Evolutionary conservation across 2,797 vertebrate species (phyloP).

Genomic region (Garrulus glandarius): DNA sequence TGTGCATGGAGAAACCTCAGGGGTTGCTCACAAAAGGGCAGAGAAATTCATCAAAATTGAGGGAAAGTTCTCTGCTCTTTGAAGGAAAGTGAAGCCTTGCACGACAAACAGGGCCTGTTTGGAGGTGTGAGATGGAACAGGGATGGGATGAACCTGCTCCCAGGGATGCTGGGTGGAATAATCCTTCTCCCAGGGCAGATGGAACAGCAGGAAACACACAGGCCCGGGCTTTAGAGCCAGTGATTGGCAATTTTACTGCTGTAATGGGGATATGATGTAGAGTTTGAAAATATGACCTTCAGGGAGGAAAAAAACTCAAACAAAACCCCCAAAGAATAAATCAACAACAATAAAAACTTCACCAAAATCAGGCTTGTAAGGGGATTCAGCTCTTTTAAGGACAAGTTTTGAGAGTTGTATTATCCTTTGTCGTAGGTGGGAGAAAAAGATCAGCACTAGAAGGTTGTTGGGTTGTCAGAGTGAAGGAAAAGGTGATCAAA

Average conservation of each 20-base stretch:
- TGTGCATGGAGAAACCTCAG: neutral
- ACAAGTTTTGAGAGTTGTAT: neutral
- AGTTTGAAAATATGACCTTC: neutral
- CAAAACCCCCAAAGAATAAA: neutral
- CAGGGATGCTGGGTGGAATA: neutral
- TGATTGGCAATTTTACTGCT: neutral
- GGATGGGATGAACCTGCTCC: neutral
- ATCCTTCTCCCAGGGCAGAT: neutral
- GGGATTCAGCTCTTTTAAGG: neutral
- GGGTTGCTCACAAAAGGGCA: constrained; percentile 47
- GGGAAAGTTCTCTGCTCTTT: neutral
- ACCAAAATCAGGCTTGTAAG: neutral
- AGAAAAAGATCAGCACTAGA: neutral
- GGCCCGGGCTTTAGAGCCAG: neutral
- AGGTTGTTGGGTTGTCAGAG: neutral
- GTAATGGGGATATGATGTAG: neutral
- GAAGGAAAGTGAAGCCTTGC: constrained; percentile 36
- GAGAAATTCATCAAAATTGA: constrained; percentile 56
- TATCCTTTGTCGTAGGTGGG: fast-evolving
- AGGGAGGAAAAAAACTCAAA: fast-evolving
- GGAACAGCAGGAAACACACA: neutral
- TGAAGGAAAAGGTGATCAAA: neutral
- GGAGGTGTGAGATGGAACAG: neutral
- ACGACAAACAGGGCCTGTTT: constrained; percentile 22
- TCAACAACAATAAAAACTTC: fast-evolving